phyloP scores from a whole-genome alignment of 2,113 vertebrate species.

The Perca fluviatilis region DNA sequence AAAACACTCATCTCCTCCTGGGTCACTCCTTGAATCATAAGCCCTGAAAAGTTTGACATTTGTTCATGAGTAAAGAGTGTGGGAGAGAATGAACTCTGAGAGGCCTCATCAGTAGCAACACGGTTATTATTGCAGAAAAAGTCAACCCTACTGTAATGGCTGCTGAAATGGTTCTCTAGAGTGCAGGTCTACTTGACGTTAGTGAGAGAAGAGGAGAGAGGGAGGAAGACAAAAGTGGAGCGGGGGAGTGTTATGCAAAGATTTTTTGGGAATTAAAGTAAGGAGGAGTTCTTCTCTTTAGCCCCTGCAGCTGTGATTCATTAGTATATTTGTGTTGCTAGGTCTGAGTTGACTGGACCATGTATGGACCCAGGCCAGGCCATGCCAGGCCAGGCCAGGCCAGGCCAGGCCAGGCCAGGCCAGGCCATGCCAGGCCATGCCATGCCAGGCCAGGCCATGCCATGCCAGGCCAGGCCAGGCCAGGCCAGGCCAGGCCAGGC shows the following conservation, averaged over 20 bases:
- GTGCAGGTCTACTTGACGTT: conserved; percentile 36
- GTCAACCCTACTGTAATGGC: conserved; percentile 27
- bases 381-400: background rate
- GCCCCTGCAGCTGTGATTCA: conserved; percentile 68
- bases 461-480: conserved; percentile 18
- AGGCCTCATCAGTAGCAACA: conserved; percentile 44
- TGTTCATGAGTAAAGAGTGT: conserved; percentile 23
- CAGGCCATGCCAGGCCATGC: background rate
- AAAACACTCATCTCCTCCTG: conserved; percentile 23
- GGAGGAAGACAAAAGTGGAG: background rate
- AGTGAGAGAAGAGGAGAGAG: conserved; percentile 23
- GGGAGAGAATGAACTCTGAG: conserved; percentile 17
- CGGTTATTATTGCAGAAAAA: conserved; percentile 27
- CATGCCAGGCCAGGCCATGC: conserved; percentile 29
- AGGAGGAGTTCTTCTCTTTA: conserved; percentile 45
- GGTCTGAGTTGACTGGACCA: conserved; percentile 66
- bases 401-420: conserved; percentile 37
- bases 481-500: background rate
- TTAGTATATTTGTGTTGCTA: conserved; percentile 74
- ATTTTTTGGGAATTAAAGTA: conserved; percentile 46
- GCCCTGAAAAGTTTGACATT: conserved; percentile 23
- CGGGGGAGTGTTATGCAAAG: conserved; percentile 28
- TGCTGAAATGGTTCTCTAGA: conserved; percentile 37
- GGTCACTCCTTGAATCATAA: conserved; percentile 33
- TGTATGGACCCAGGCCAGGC: conserved; percentile 38